Evolutionary conservation across 92 coral and sea anemone species (phyloP), one percentile per base, ranked within the genome.

Genomic region (Zoanthus sociatus): DNA sequence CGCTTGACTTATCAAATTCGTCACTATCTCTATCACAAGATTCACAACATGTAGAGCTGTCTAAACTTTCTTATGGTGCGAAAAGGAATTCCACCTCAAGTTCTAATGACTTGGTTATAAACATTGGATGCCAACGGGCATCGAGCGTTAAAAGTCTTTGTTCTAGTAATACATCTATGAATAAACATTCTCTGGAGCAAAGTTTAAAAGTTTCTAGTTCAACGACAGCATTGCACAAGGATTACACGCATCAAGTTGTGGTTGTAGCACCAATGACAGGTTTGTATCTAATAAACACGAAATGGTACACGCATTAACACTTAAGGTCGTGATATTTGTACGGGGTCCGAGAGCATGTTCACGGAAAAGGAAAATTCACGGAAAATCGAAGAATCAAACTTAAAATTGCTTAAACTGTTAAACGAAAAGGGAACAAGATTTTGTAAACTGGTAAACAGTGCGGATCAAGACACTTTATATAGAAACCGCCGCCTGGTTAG

Each of bases 241-340:
- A 88, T 26, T 94, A 93, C 51, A 93, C 95, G 0, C 98, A 91
- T 55, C 98, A 94, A 73, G 93, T 94, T 71, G 98, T 94, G 50
- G 98, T 94, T 4, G 98, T 94, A 72, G 98, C 98, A 3, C 98
- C 98, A 54, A 54, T 94, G 31, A 88, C 93, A 78, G 95, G 98
- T 94, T 75, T n/a, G 37, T 10, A 12, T 11, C 7, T 50, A 5
- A 50, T 7, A 11, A 50, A 50, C 55, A 1, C 55, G 42, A 37
- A 37, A 37, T 37, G 42, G 42, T 37, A 37, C 42, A 37, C 42
- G 42, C 42, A 37, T 37, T 37, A 37, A 37, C 42, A 37, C 42
- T 37, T 37, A 2, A 37, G 42, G 2, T 37, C 4, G 42, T 37
- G 42, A 37, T 37, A 37, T 37, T 37, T 37, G 1, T 37, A 37